Base-by-base conservation (phyloP, 2,113 vertebrate genomes). In the Semicossyphus pulcher region DNA sequence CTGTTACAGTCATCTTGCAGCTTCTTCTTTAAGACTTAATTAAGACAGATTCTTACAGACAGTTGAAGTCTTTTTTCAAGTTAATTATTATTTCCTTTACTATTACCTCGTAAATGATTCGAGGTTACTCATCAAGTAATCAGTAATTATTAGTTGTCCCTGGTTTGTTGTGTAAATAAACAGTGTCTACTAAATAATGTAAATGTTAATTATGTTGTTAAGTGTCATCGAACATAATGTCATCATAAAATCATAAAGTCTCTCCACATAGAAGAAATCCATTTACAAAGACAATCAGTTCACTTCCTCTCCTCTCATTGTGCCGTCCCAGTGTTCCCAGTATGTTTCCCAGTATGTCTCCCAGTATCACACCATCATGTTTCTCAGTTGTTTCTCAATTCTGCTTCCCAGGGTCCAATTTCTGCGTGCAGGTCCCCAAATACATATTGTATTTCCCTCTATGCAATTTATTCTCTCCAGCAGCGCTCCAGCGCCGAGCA, bases 401-500 rank as follows among this genome's bases (percentile, higher is more conserved):
- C 60, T 32, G 42, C 58, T 32, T 34, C 31, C 21, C 20, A 12
- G 18, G 61, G 34, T 36, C 21, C 11, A 44, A 48, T 59, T 60
- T 60, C 42, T 56, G 53, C 16, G 25, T 37, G 16, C 47, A 28
- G 28, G 20, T 68, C 4, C n/a, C 1, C 36, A 66, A 73, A 70
- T 25, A 57, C 12, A 52, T 23, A 45, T 62, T 52, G 26, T 32
- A 61, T 66, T 66, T 66, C 16, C 32, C 12, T 37, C 42, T 12
- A 7, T 70, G 59, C 32, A 59, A 61, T 76, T 47, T 67, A 54
- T 72, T 76, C 21, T 52, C 32, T n/a, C 76, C 62, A 48, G 51
- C 51, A 42, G 26, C 34, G 61, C 57, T 75, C 36, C 39, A 41
- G 65, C 49, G 25, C 57, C 37, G 62, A 59, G 62, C 61, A 60